Percentiles rank a stretch among this genome's conserved stretches.
These are phyloP conservation scores for Bolborhynchus lineola DNA, from an alignment of 2,113 vertebrate genomes.

Conservation along the genomic window DNA sequence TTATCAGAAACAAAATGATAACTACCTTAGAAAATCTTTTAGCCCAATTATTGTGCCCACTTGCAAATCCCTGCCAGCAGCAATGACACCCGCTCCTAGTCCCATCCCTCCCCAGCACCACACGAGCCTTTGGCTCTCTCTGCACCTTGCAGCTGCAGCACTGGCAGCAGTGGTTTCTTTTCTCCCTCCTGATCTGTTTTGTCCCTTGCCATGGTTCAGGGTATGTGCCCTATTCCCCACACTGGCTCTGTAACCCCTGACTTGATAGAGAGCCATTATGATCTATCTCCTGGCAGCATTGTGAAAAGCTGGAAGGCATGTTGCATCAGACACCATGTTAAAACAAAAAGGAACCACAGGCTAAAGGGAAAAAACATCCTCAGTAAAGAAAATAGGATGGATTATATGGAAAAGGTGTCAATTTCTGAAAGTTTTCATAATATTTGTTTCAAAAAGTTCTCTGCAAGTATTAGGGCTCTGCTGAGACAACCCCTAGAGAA, in stretches of 20 bases:
- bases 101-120: neutral
- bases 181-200: accelerated
- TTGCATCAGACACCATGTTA: accelerated
- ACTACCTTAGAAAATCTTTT: conserved; percentile 5
- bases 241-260: neutral
- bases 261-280: accelerated
- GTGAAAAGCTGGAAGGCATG: neutral
- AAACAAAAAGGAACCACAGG: neutral
- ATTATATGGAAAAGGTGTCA: neutral
- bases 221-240: accelerated
- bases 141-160: neutral
- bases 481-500: neutral
- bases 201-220: neutral
- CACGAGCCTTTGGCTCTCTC: accelerated
- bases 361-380: neutral
- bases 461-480: neutral
- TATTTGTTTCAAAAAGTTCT: neutral
- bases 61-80: neutral
- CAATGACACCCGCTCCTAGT: neutral
- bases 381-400: neutral
- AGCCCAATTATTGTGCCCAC: neutral
- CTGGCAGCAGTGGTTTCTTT: accelerated
- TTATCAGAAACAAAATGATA: neutral
- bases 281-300: too few relatives aligned
- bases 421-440: neutral